Evolutionary conservation across 2,797 vertebrate genomes (phyloP).

Genomic region (Trachops cirrhosus): DNA sequence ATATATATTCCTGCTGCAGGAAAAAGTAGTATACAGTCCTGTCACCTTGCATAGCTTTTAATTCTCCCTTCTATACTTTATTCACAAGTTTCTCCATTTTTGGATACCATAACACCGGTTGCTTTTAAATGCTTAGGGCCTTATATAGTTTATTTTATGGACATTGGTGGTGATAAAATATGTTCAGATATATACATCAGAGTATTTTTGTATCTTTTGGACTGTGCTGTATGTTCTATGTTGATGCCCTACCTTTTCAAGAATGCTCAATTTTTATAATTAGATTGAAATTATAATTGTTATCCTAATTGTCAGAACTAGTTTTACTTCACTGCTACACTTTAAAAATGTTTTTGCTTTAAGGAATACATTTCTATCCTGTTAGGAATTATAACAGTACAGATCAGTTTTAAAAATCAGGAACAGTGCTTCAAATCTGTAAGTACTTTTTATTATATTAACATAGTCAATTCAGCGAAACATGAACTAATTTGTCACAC

Average conservation of each 20-base stretch:
- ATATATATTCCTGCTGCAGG: not conserved
- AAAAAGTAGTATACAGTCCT: not conserved
- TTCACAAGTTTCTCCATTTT: not conserved
- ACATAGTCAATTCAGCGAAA: not conserved
- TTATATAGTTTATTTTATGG: not conserved
- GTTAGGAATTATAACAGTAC: slow-evolving; percentile 22
- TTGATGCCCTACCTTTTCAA: slow-evolving; percentile 12
- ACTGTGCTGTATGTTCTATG: slow-evolving; percentile 9
- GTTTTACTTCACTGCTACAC: slow-evolving; percentile 1
- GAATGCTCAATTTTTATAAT: slow-evolving; percentile 28
- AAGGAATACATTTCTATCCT: not conserved
- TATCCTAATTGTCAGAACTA: slow-evolving; percentile 1
- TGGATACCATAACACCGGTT: not conserved
- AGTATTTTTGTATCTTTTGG: not conserved
- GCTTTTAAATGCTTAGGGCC: not conserved
- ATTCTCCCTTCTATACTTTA: not conserved
- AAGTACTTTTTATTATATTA: slow-evolving; percentile 40
- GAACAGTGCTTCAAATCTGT: slow-evolving; percentile 17
- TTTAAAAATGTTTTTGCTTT: slow-evolving; percentile 49
- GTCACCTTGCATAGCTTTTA: not conserved
- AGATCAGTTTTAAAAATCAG: slow-evolving; percentile 49
- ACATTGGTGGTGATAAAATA: not conserved
- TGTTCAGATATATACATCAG: not conserved
- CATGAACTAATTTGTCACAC: slow-evolving; percentile 6
- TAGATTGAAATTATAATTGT: slow-evolving; percentile 25